Evolutionary conservation across 2,113 vertebrate species (phyloP).

Genomic region (Rhodinocichla rosea): DNA sequence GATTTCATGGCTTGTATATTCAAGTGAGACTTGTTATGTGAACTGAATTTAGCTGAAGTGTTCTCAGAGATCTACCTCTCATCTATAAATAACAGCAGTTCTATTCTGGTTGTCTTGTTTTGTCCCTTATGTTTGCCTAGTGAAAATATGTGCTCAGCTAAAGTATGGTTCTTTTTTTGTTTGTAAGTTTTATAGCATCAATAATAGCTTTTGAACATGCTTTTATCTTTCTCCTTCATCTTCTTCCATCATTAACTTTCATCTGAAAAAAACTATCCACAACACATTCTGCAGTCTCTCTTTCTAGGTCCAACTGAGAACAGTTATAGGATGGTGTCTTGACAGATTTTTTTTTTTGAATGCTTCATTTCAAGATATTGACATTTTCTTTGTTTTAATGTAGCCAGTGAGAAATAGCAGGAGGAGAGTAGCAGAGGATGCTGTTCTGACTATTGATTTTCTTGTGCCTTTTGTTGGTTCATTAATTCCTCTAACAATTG

Average conservation of each 20-base stretch:
- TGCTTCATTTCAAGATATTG: constrained; percentile 10
- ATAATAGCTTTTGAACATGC: neutral
- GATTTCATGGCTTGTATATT: neutral
- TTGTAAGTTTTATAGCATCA: neutral
- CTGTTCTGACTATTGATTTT: constrained; percentile 63
- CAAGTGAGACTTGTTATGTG: neutral
- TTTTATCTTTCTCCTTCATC: neutral
- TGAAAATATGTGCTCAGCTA: neutral
- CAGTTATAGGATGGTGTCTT: neutral
- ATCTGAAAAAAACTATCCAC: neutral
- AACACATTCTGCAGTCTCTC: neutral
- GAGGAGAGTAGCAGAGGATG: constrained; percentile 3
- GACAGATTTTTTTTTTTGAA: constrained; percentile 1
- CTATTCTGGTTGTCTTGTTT: neutral
- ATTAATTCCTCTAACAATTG: constrained; percentile 54
- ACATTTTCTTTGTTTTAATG: constrained; percentile 33
- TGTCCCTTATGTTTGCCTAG: neutral
- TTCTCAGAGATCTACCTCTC: neutral
- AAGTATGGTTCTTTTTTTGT: neutral
- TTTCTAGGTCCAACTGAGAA: neutral
- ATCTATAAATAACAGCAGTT: neutral
- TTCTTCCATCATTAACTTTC: neutral
- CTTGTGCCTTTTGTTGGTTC: constrained; percentile 23
- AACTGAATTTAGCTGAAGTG: neutral
- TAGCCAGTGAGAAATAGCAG: constrained; percentile 4